Conservation (phyloP, 1,140 invertebrate genomes). For the Cydia splendana region DNA sequence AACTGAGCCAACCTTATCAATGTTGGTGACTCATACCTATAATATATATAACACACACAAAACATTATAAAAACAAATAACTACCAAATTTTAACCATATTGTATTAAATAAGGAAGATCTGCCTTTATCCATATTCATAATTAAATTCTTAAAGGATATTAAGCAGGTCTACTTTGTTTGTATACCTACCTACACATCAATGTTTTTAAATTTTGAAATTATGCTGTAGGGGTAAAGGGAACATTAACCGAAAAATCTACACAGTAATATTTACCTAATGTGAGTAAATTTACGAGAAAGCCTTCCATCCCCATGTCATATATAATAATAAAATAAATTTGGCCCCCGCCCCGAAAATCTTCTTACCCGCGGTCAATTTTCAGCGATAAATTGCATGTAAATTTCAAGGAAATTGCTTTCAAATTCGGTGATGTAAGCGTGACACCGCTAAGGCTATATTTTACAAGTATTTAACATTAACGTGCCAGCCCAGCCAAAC, state of each 20-base stretch:
- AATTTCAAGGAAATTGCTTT: slow-evolving; percentile 12
- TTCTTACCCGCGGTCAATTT: neutral
- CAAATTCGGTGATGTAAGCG: slow-evolving; percentile 10
- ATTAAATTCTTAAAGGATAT: too few relatives aligned
- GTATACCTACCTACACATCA: too few relatives aligned
- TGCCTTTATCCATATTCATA: too few relatives aligned
- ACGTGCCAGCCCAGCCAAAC: slow-evolving; percentile 19
- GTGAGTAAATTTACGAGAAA: neutral
- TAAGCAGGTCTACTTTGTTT: too few relatives aligned
- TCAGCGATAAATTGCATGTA: slow-evolving; percentile 23
- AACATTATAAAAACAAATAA: too few relatives aligned
- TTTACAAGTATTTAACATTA: slow-evolving; percentile 28
- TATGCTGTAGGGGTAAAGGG: too few relatives aligned
- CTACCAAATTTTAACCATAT: too few relatives aligned
- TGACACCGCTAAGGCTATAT: slow-evolving; percentile 15
- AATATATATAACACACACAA: too few relatives aligned
- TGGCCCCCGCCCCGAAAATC: neutral
- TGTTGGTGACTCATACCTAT: too few relatives aligned
- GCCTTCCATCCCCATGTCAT: neutral
- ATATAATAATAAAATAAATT: slow-evolving; percentile 7
- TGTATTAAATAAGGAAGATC: too few relatives aligned
- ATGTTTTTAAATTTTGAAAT: too few relatives aligned
- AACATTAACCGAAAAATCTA: neutral
- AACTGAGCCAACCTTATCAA: too few relatives aligned
- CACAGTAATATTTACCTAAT: neutral